Evolutionary conservation across 2,888 invertebrate genomes (phyloP).

Genomic region (Crossocerus cetratus): DNA sequence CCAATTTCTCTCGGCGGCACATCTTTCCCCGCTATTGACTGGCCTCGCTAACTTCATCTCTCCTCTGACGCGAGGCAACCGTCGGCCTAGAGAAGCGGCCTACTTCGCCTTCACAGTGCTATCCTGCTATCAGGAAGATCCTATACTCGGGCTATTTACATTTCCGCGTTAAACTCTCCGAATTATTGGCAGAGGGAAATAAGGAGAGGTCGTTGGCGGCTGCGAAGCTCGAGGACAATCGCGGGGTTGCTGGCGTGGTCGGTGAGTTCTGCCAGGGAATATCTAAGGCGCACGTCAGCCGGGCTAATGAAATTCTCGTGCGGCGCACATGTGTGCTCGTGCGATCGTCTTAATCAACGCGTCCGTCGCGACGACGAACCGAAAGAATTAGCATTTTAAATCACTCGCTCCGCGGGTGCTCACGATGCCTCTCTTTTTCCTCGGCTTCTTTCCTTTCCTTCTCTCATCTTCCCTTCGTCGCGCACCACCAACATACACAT

Average conservation of each 20-base stretch:
- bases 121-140: no score
- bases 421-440: slow-evolving; percentile 19
- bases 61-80: neutral
- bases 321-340: slow-evolving; percentile 37
- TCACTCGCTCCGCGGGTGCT: slow-evolving; percentile 67
- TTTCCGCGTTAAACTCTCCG: no score
- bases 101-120: no score
- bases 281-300: slow-evolving; percentile 57
- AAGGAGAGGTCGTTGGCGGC: no score
- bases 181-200: neutral
- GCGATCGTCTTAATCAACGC: slow-evolving; percentile 69
- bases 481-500: slow-evolving; percentile 10
- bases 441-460: slow-evolving; percentile 20
- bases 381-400: slow-evolving; percentile 71
- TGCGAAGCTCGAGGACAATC: no score
- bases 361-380: slow-evolving; percentile 59
- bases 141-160: no score
- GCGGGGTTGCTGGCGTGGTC: no score
- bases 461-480: slow-evolving; percentile 1
- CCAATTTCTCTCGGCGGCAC: slow-evolving; percentile 6
- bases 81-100: no score
- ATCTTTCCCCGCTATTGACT: neutral
- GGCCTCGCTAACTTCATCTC: neutral
- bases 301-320: slow-evolving; percentile 68
- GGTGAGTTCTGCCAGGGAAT: slow-evolving; percentile 19